A percentile compares a stretch with the other conserved stretches of the same genome.
phyloP scores from a whole-genome alignment of 2,888 invertebrate genomes.

The Mayetiola destructor region DNA sequence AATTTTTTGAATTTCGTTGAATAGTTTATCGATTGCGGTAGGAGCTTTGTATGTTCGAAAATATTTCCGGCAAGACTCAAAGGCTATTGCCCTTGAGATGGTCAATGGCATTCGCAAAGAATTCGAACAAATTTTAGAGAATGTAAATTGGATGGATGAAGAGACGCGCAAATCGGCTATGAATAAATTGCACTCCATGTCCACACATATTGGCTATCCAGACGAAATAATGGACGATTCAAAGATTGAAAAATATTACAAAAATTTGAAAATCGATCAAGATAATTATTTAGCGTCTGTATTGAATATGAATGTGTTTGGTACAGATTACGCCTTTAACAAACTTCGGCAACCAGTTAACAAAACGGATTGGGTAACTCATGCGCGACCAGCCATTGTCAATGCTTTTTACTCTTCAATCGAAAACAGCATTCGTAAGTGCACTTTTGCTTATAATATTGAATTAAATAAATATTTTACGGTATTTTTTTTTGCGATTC shows the following conservation, averaged over 20 bases:
- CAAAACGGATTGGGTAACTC: slow-evolving; percentile 74
- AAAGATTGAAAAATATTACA: slow-evolving; percentile 67
- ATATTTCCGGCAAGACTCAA: slow-evolving; percentile 74
- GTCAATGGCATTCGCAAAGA: slow-evolving; percentile 69
- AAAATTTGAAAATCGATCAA: slow-evolving; percentile 55
- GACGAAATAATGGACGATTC: slow-evolving; percentile 70
- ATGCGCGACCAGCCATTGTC: slow-evolving; percentile 69
- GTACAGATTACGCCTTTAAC: slow-evolving; percentile 63
- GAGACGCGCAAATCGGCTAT: slow-evolving; percentile 60
- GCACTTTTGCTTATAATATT: neutral
- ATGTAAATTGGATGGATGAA: slow-evolving; percentile 88
- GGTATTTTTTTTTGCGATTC: neutral
- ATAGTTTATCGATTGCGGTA: slow-evolving; percentile 55
- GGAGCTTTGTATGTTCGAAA: slow-evolving; percentile 78
- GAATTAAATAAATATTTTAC: neutral
- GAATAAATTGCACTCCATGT: slow-evolving; percentile 68
- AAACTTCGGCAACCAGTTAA: slow-evolving; percentile 64
- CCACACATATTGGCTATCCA: slow-evolving; percentile 89
- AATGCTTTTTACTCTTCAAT: slow-evolving; percentile 76
- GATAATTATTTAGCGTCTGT: slow-evolving; percentile 61
- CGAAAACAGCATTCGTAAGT: slow-evolving; percentile 79
- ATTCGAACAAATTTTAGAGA: slow-evolving; percentile 62
- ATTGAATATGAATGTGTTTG: slow-evolving; percentile 62
- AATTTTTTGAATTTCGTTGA: neutral
- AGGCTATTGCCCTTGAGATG: slow-evolving; percentile 73